These are phyloP conservation scores for Papilio polyxenes DNA, from an alignment of 1,140 invertebrate genomes.

Conservation along the genomic window DNA sequence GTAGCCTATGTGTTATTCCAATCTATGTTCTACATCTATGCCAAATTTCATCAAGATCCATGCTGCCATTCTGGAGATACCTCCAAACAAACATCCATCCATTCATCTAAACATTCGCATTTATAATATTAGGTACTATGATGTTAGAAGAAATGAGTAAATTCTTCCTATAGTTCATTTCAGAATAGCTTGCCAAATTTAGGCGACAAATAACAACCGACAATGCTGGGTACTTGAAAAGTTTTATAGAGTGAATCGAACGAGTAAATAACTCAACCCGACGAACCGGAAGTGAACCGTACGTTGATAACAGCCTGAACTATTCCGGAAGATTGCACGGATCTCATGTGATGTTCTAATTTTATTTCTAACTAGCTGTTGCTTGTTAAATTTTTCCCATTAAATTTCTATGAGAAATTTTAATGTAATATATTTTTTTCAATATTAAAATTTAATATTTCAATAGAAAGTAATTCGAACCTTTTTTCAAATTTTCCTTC, in stretches of 20 bases:
- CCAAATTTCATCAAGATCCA: too few species aligned
- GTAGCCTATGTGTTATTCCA: too few species aligned
- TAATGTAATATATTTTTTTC: too few species aligned
- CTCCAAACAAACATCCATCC: too few species aligned
- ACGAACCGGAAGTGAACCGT: not conserved
- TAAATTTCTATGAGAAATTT: not conserved
- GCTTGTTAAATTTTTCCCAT: not conserved
- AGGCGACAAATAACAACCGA: not conserved
- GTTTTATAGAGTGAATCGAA: constrained; percentile 11
- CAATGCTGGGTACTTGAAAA: not conserved
- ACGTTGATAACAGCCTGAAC: constrained; percentile 8
- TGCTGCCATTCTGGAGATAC: too few species aligned
- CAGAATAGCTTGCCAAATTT: not conserved
- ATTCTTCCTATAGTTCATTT: not conserved
- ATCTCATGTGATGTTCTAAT: not conserved
- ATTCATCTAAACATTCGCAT: too few species aligned
- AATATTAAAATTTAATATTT: too few species aligned
- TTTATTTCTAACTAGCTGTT: not conserved
- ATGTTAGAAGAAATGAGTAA: not conserved
- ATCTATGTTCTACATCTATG: too few species aligned
- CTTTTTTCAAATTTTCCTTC: too few species aligned
- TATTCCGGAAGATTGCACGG: constrained; percentile 20
- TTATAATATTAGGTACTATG: too few species aligned
- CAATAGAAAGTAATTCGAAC: too few species aligned
- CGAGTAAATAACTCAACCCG: not conserved